phyloP scores from a whole-genome alignment of 92 coral and sea anemone species.

The Paramuricea clavata region DNA sequence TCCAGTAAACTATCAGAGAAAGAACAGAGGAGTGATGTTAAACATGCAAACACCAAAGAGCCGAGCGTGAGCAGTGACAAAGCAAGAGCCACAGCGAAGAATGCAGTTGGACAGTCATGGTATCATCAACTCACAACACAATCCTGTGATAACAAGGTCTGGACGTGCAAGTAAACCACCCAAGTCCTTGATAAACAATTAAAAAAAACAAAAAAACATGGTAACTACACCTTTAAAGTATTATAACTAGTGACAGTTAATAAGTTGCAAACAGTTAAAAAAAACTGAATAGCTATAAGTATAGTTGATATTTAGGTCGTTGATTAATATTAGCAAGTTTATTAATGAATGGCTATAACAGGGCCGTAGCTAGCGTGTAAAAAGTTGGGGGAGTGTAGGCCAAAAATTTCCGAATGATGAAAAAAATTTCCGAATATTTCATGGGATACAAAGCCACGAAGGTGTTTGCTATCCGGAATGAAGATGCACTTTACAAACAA shows the following conservation, averaged over 20 bases:
- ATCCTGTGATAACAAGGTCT: slow-evolving; percentile 7
- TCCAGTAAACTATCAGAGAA: not conserved
- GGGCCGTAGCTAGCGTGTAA: no score
- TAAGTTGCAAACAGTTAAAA: not conserved
- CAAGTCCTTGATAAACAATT: not conserved
- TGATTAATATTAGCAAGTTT: no score
- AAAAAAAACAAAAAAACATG: not conserved
- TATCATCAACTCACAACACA: not conserved
- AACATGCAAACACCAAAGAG: not conserved
- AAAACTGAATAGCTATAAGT: not conserved
- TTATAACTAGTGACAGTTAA: no score
- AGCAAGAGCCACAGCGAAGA: no score
- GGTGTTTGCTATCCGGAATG: no score
- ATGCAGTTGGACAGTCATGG: not conserved
- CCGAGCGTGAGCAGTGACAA: not conserved
- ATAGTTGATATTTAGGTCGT: no score
- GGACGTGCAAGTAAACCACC: slow-evolving; percentile 14
- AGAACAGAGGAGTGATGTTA: not conserved
- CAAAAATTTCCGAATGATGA: no score
- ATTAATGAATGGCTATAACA: no score
- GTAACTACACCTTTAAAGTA: not conserved
- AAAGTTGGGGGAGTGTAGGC: no score
- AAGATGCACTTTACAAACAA: no score
- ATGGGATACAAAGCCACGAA: no score
- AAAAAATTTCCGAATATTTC: no score